Base-by-base conservation (phyloP, 2,113 vertebrate species). In the Calidris pygmaea region DNA sequence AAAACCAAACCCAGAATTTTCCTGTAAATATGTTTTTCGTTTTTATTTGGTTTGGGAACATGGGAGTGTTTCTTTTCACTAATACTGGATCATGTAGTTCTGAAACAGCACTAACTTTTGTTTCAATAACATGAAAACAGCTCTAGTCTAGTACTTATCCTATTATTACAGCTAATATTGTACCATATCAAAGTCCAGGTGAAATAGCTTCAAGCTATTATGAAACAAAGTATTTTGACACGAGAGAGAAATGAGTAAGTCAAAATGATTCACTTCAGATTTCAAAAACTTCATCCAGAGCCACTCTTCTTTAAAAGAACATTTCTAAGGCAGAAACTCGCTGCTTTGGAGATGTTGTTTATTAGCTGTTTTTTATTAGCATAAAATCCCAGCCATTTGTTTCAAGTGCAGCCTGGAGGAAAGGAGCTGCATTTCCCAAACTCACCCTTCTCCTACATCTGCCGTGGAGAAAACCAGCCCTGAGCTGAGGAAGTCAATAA, bases 21-120 rank as follows among this genome's bases (percentile, higher is more conserved):
- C 34, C 60, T 93, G 87, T 68, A 60, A 87, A 72, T 29, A 13
- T 14, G 2, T 5, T 8, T 37, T 45, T 39, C 62, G 3, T 0
- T 71, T 90, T 91, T 70, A 75, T 91, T 94, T 65, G 71, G 20
- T 85, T 93, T 91, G 71, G 68, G 74, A 87, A 78, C 35, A 14
- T 7, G 30, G 34, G 62, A 93, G 20, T 8, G 14, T 60, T 93
- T 89, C 32, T 84, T 87, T 85, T 59, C 32, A 67, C 70, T 89
- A 55, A 45, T 21, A 62, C 10, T 63, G 23, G 37, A 71, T 77
- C 3, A 1, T 24, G 56, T 78, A 23, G 29, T 67, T 89, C 80
- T 71, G 70, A n/a, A 63, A 78, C 14, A 83, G 41, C 22, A 39
- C 45, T 77, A 59, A 24, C 48, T 87, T 89, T 45, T 89, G 55